Conservation (phyloP, 2,113 vertebrate species). For the Bubo scandiacus region DNA sequence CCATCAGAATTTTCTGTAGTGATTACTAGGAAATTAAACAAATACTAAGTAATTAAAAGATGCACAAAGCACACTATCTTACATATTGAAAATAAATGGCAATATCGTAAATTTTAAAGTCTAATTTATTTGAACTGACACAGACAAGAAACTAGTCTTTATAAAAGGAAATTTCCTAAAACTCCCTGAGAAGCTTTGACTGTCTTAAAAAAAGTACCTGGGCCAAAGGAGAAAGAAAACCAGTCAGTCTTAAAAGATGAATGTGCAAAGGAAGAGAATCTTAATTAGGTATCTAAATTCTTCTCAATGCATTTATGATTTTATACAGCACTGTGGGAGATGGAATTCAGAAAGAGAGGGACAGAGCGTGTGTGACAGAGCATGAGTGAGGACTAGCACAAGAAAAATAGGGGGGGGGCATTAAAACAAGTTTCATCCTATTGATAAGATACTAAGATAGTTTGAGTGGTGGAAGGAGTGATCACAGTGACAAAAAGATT, state of each 20-base stretch:
- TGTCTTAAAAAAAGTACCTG: not conserved
- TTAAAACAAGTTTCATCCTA: not conserved
- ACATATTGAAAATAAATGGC: not conserved
- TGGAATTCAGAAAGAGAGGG: not conserved
- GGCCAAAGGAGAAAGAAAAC: not conserved
- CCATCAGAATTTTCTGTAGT: not conserved
- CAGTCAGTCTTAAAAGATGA: not conserved
- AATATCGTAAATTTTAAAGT: not conserved
- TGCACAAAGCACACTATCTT: not conserved
- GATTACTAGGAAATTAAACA: not conserved
- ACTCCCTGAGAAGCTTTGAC: not conserved
- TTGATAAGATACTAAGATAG: not conserved
- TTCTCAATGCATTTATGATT: not conserved
- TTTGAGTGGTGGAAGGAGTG: not conserved
- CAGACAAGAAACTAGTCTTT: not conserved
- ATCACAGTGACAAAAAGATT: not conserved
- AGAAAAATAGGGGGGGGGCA: not conserved
- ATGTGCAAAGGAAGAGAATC: not conserved
- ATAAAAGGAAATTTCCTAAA: not conserved
- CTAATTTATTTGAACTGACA: not conserved
- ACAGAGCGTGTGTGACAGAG: fast-evolving
- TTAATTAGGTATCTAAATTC: not conserved
- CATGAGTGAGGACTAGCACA: not conserved
- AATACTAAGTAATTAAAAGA: not conserved
- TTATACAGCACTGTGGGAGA: not conserved